These are phyloP conservation scores for Spilosoma lubricipeda DNA, from an alignment of 2,888 invertebrate genomes.

Conservation along the genomic window DNA sequence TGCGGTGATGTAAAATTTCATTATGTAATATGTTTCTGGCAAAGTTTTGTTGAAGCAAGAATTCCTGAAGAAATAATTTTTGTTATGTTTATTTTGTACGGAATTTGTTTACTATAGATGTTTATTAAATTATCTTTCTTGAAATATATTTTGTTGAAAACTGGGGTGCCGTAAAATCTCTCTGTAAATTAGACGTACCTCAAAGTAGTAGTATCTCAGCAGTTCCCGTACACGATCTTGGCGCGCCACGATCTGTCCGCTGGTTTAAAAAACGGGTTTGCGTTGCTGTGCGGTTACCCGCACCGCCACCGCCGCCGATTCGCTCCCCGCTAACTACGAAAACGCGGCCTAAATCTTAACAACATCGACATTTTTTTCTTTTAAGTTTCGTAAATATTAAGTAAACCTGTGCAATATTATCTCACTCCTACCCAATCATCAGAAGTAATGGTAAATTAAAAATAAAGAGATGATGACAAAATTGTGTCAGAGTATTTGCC, in stretches of 20 bases:
- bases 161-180: background rate
- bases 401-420: background rate
- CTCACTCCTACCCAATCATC: too few species aligned
- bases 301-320: too few species aligned
- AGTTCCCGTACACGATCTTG: too few species aligned
- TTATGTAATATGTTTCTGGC: conserved; percentile 12
- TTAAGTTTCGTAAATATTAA: background rate
- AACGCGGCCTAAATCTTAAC: too few species aligned
- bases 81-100: conserved; percentile 15
- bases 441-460: background rate
- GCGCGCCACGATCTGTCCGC: too few species aligned
- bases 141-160: background rate
- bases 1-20: conserved; percentile 20
- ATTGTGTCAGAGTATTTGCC: background rate
- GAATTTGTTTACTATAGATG: background rate
- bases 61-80: too few species aligned
- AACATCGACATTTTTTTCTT: background rate
- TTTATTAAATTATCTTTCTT: background rate
- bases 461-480: background rate
- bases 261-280: too few species aligned
- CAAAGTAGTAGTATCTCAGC: too few species aligned
- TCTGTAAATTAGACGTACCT: background rate
- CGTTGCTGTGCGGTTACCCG: too few species aligned
- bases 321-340: too few species aligned
- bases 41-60: conserved; percentile 23